These are phyloP conservation scores for Hippopotamus amphibius DNA, from an alignment of 2,113 vertebrate species.

Conservation along the genomic window DNA sequence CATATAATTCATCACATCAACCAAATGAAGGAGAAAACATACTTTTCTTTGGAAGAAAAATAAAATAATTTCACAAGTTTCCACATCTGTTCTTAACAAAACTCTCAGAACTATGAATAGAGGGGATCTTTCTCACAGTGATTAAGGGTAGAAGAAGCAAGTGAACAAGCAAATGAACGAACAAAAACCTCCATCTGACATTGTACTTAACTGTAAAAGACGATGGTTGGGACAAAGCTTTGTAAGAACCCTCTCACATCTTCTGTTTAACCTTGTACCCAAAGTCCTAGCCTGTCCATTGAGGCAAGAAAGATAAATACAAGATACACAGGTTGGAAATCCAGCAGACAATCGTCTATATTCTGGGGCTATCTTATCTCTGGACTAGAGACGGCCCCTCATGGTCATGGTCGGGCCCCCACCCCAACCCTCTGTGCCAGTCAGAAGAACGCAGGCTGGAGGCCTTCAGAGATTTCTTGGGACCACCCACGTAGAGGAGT, in stretches of 20 bases:
- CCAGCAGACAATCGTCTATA: background rate
- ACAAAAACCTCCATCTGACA: background rate
- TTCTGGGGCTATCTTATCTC: background rate
- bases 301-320: background rate
- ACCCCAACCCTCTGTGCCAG: background rate
- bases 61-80: background rate
- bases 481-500: background rate
- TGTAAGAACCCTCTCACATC: background rate
- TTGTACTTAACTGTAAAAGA: background rate
- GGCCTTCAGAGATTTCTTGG: background rate
- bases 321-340: background rate
- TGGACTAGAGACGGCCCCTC: background rate
- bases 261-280: background rate
- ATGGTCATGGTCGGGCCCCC: background rate
- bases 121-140: background rate
- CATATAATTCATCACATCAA: background rate
- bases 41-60: background rate
- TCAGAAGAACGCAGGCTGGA: background rate
- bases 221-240: background rate
- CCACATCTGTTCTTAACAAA: background rate
- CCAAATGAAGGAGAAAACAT: background rate
- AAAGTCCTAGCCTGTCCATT: background rate
- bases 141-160: background rate
- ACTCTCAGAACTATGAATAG: background rate
- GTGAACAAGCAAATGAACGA: background rate